A percentile compares a stretch with the other conserved stretches of the same genome.
Evolutionary conservation across 2,797 vertebrate genomes (phyloP).

Genomic region (Pyrrhura leucotis): DNA sequence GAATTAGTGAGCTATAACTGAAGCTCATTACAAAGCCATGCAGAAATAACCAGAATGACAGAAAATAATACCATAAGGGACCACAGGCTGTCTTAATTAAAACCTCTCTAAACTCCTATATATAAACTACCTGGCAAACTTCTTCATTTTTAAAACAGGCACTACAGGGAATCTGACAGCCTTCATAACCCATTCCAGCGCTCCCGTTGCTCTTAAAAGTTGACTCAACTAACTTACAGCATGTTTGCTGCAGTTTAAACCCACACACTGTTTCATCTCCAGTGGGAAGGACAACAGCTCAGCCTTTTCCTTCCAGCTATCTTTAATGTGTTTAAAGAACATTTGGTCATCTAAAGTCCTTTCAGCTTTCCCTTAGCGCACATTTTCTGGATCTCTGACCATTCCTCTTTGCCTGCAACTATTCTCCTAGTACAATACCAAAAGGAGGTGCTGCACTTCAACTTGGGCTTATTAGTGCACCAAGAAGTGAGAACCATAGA

Average conservation of each 20-base stretch:
- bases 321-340: neutral
- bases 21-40: neutral
- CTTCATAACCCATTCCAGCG: neutral
- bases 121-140: neutral
- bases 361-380: neutral
- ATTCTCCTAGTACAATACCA: neutral
- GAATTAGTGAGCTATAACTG: neutral
- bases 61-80: neutral
- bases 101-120: neutral
- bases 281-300: neutral
- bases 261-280: neutral
- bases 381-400: neutral
- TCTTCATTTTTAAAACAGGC: neutral
- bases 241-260: neutral
- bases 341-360: neutral
- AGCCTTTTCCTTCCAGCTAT: neutral
- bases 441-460: neutral
- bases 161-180: neutral
- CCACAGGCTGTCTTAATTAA: slow-evolving; percentile 25
- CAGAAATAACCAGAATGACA: slow-evolving; percentile 23
- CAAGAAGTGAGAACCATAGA: neutral
- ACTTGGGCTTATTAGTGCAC: neutral
- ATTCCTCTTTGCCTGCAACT: neutral
- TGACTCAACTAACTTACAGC: neutral
- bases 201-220: neutral